Evolutionary conservation across 1,140 invertebrate species (phyloP).

Genomic region (Dysdera silvatica): DNA sequence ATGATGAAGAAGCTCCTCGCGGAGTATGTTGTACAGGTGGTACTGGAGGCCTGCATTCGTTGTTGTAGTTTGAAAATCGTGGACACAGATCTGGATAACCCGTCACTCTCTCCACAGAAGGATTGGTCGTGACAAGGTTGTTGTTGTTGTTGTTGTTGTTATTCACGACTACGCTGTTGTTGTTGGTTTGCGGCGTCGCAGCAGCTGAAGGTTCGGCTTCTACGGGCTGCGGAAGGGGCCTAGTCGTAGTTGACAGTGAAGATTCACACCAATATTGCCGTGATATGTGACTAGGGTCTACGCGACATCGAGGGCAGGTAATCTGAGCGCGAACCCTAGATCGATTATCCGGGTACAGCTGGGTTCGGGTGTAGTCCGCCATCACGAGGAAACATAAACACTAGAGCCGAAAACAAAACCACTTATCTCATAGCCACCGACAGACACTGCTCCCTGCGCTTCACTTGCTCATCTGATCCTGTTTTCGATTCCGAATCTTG

Average conservation of each 20-base stretch:
- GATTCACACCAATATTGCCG: slow-evolving; percentile 26
- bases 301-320: slow-evolving; percentile 19
- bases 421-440: too few relatives aligned
- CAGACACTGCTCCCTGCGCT: too few relatives aligned
- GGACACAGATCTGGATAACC: slow-evolving; percentile 22
- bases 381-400: too few relatives aligned
- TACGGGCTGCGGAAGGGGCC: neutral
- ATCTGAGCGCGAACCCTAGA: slow-evolving; percentile 8
- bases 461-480: too few relatives aligned
- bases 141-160: too few relatives aligned
- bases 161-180: neutral
- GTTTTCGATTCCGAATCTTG: too few relatives aligned
- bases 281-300: slow-evolving; percentile 30
- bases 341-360: slow-evolving; percentile 12
- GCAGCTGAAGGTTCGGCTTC: too few relatives aligned
- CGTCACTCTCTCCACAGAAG: neutral
- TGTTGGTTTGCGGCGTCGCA: neutral
- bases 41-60: neutral
- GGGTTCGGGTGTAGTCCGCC: slow-evolving; percentile 28
- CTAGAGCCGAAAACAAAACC: too few relatives aligned
- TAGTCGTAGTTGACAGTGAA: slow-evolving; percentile 6
- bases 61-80: slow-evolving; percentile 19
- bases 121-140: too few relatives aligned
- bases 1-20: too few relatives aligned
- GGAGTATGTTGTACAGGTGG: neutral